Base-by-base conservation (phyloP, 64 coral and sea anemone species). In the Astreopora myriophthalma region DNA sequence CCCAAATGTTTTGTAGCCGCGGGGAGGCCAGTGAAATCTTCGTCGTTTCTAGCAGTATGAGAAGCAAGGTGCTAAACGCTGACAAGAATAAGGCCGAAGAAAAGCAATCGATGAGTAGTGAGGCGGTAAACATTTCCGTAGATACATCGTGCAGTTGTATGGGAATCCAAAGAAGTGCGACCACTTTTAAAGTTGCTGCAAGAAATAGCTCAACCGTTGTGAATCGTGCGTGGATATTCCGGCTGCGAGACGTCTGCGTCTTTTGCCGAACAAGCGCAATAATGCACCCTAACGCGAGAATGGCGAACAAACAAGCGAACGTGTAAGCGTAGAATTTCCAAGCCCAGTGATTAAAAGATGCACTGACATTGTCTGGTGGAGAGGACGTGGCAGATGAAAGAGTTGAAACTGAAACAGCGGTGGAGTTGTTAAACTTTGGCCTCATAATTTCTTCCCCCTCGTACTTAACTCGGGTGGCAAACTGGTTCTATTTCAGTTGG, bases 21-120 rank as follows among this genome's bases (percentile, higher is more conserved):
- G 76, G 76, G 8, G 48, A 25, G 6, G 48, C 49, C 10, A 80
- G 29, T 80, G 76, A 60, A 32, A 16, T 80, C 51, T 80, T 80
- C 1, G 76, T 80, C 5, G 76, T 60, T 80, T 80, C 76, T 34
- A 80, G 49, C 13, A 80, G 16, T 80, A 80, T 58, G 13, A 80
- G 76, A 58, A 80, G 76, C 26, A 80, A 6, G 34, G 52, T 80
- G 26, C 76, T 80, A 26, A 80, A 80, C 48, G 76, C 76, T 34
- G 76, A 58, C 29, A 80, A 20, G 32, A 33, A 32, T 48, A 80
- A 34, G 0, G 76, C 76, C 51, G 34, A 22, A 0, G 76, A 60
- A 14, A 30, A 32, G 19, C 46, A 60, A 6, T 80, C 8, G 57
- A 80, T 34, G 6, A 80, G 76, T 14, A 80, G 17, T 8, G 51